These are phyloP conservation scores for Cepphus grylle DNA, from an alignment of 2,113 vertebrate genomes.

Conservation along the genomic window DNA sequence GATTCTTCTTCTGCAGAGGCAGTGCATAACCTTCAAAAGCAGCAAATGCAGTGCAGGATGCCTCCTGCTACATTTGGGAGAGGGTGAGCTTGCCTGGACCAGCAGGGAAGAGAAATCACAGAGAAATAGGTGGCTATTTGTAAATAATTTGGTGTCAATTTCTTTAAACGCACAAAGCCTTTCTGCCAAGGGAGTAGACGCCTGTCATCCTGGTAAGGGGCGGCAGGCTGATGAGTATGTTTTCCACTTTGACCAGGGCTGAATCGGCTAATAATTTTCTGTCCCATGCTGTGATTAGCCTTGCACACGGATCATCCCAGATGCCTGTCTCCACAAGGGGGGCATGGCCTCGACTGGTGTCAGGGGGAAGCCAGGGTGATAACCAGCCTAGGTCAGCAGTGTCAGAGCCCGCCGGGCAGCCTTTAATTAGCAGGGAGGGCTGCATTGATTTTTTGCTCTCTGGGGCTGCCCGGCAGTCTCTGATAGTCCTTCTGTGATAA, in stretches of 20 bases:
- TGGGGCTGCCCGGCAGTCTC: neutral
- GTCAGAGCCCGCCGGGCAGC: accelerated
- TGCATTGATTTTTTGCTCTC: neutral
- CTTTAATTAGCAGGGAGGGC: neutral
- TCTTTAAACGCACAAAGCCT: neutral
- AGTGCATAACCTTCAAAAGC: neutral
- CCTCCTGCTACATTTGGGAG: neutral
- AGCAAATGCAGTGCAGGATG: neutral
- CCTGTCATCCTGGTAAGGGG: neutral
- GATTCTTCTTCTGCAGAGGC: neutral
- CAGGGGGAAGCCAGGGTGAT: neutral
- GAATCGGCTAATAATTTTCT: neutral
- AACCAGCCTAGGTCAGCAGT: neutral
- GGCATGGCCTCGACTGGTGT: neutral
- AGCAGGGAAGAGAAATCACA: neutral
- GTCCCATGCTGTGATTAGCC: no score
- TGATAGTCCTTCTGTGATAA: neutral
- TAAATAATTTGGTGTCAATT: neutral
- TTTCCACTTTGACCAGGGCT: neutral
- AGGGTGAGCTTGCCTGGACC: neutral
- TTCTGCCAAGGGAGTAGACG: accelerated
- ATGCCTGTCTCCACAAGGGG: neutral
- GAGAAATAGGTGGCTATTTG: neutral
- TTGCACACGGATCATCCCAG: neutral
- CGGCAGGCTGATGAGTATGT: neutral